Percentiles rank a stretch among this genome's conserved stretches.
These are phyloP conservation scores for Myodes glareolus DNA, from an alignment of 2,113 vertebrate genomes.

Conservation along the genomic window DNA sequence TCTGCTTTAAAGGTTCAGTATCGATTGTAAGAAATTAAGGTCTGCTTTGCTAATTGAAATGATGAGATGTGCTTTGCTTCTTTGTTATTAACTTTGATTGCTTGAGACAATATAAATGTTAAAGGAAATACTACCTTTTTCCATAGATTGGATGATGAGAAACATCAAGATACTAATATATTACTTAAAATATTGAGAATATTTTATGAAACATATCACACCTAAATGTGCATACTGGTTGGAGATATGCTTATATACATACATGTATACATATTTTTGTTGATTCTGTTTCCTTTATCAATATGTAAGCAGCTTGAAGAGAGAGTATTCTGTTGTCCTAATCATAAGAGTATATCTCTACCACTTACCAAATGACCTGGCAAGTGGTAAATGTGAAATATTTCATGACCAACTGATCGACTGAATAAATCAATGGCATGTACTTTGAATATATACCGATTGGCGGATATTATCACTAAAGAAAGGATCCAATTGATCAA, in stretches of 20 bases:
- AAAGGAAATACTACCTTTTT: background rate
- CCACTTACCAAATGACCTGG: conserved; percentile 51
- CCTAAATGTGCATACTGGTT: background rate
- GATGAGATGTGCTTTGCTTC: background rate
- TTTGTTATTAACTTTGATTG: background rate
- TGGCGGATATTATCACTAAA: conserved; percentile 59
- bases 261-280: background rate
- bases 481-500: conserved; percentile 65
- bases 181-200: conserved; percentile 42
- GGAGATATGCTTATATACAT: background rate
- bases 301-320: background rate
- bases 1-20: background rate
- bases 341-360: background rate
- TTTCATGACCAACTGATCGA: conserved; percentile 49
- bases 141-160: conserved; percentile 30
- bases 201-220: conserved; percentile 33
- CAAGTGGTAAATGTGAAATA: conserved; percentile 47
- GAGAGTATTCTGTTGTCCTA: background rate
- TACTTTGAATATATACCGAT: conserved; percentile 68
- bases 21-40: background rate
- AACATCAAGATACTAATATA: background rate
- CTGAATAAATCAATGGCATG: conserved; percentile 61
- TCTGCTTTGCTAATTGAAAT: background rate
- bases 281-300: conserved; percentile 37
- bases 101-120: conserved; percentile 17